Evolutionary conservation across 2,797 vertebrate species (phyloP).

Genomic region (Hapalemur alaotrensis): DNA sequence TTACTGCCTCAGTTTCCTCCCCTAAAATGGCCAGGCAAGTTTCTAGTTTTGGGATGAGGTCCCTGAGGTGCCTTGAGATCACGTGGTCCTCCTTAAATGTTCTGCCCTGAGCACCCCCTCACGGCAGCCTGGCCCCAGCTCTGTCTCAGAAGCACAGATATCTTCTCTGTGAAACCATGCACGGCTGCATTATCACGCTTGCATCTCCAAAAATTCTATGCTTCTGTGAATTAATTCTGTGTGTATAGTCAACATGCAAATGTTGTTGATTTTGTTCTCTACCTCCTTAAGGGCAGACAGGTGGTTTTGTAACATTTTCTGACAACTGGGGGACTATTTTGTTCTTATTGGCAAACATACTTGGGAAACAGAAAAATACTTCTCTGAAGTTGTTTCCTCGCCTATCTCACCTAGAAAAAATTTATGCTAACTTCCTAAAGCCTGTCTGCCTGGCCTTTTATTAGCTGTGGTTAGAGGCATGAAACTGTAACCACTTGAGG

Average conservation of each 20-base stretch:
- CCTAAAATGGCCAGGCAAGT: neutral
- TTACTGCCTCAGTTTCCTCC: neutral
- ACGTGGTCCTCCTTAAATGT: neutral
- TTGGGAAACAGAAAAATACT: neutral
- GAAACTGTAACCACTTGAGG: constrained; percentile 3
- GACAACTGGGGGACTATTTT: neutral
- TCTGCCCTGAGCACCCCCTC: accelerated
- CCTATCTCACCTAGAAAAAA: neutral
- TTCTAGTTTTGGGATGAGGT: neutral
- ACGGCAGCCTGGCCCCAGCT: neutral
- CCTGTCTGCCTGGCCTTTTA: constrained; percentile 41
- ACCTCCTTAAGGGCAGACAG: constrained; percentile 29
- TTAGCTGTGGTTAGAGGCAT: constrained; percentile 38
- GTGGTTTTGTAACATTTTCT: neutral
- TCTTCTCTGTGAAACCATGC: neutral
- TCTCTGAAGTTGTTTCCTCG: neutral
- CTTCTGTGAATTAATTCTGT: neutral
- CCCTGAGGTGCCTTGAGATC: neutral
- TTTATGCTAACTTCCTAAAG: neutral
- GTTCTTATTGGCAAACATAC: neutral
- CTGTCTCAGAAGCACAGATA: neutral
- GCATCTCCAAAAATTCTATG: neutral
- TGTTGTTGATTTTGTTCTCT: neutral
- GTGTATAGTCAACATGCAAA: neutral
- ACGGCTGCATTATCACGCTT: accelerated